Conservation (phyloP, 2,888 invertebrate genomes). For the Sminthurinus aureus region DNA sequence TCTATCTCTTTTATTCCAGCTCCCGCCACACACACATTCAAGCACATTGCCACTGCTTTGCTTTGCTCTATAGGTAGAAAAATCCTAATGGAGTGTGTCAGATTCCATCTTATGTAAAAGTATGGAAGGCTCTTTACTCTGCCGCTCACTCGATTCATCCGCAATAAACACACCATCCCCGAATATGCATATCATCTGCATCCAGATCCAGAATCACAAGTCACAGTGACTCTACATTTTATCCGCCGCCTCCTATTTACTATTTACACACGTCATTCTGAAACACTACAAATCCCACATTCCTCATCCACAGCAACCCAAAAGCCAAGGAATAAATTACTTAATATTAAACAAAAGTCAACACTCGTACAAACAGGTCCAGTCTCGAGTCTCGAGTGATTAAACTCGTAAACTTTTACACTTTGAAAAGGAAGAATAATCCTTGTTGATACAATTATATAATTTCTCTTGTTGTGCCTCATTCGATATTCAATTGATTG, state of each 20-base stretch:
- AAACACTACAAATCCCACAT: neutral
- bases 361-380: no score
- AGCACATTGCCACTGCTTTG: no score
- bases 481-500: no score
- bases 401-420: no score
- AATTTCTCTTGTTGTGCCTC: no score
- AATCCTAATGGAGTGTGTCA: neutral
- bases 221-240: no score
- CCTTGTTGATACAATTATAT: no score
- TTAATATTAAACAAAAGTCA: no score
- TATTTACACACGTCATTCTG: neutral
- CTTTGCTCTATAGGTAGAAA: neutral
- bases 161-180: slow-evolving; percentile 14
- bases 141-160: neutral
- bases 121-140: neutral
- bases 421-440: no score
- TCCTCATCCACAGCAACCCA: neutral
- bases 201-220: neutral
- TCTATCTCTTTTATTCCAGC: neutral
- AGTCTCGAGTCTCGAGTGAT: no score
- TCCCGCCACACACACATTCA: neutral
- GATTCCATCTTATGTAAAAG: neutral
- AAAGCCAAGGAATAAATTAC: no score
- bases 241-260: neutral
- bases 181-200: neutral